Base-by-base conservation (phyloP, 2,797 vertebrate species). In the Microcaecilia unicolor region DNA sequence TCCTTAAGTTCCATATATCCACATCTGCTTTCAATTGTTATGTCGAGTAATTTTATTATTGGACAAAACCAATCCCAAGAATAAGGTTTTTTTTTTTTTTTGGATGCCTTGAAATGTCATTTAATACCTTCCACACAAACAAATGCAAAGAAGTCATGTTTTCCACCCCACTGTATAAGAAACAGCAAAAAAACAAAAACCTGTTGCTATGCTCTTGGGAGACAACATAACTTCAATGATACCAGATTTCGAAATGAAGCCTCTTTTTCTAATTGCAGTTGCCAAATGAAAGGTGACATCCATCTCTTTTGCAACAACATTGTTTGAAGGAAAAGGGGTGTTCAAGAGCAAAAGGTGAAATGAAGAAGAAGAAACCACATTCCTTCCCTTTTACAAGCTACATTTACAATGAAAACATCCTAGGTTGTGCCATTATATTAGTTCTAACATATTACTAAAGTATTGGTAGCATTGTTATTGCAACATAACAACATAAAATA, bases 1-100 rank as follows among this genome's bases (percentile, higher is more conserved):
- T 53, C 45, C 48, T 59, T 51, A 44, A 74, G 69, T 32, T 70
- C 52, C 57, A 37, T 63, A 65, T 72, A 64, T 68, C 48, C 40
- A 73, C 78, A 81, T 76, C 63, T 80, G 78, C 43, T 78, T 76
- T 71, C 71, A 74, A 68, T 83, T 69, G 76, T 39, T 70, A 69
- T 67, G 68, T 80, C 70, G 78, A 79, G 55, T 72, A 54, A 67
- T 69, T 80, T 74, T 65, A 76, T 71, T 72, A 64, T 80, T 80
- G 77, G 67, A 78, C 42, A 1, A 78, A 77, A 64, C 49, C 61
- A 72, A 68, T 68, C 61, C 67, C 76, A 72, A 54, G 40, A 74
- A 72, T 71, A 64, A 60, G 37, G 21, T 33, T 68, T 75, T n/a
- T n/a, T n/a, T n/a, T n/a, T n/a, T n/a, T n/a, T n/a, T n/a, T n/a